phyloP scores from a whole-genome alignment of 1,140 invertebrate species.

The Magallana gigas region DNA sequence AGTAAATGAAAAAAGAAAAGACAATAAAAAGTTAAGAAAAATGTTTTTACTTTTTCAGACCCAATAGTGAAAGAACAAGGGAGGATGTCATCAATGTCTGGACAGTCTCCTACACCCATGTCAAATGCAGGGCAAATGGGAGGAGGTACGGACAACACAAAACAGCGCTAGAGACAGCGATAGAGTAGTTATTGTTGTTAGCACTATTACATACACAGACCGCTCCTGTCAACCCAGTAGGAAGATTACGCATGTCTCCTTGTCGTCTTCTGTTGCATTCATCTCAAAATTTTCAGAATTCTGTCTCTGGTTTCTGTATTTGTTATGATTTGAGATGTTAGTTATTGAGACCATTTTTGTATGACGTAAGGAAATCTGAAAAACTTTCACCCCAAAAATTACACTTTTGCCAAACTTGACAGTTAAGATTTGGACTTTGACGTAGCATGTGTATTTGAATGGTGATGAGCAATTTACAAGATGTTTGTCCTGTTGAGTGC shows the following conservation, averaged over 20 bases:
- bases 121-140: constrained; percentile 85
- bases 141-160: constrained; percentile 60
- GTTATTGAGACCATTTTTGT: too few relatives aligned
- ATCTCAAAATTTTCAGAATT: constrained; percentile 26
- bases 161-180: constrained; percentile 32
- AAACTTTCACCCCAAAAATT: too few relatives aligned
- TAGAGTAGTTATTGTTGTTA: constrained; percentile 19
- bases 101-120: constrained; percentile 86
- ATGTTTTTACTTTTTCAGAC: constrained; percentile 83
- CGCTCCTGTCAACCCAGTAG: not conserved
- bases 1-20: too few relatives aligned
- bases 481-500: too few relatives aligned
- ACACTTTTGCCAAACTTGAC: too few relatives aligned
- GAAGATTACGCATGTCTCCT: not conserved
- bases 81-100: constrained; percentile 79
- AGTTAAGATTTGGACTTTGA: too few relatives aligned
- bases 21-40: not conserved
- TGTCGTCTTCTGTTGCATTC: constrained; percentile 28
- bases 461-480: too few relatives aligned
- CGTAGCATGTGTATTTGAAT: too few relatives aligned
- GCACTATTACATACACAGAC: not conserved
- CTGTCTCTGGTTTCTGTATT: not conserved
- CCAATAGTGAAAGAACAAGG: constrained; percentile 94
- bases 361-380: too few relatives aligned
- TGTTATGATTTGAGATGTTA: too few relatives aligned